phyloP scores from a whole-genome alignment of 2,888 invertebrate genomes.

The Laothoe populi region DNA sequence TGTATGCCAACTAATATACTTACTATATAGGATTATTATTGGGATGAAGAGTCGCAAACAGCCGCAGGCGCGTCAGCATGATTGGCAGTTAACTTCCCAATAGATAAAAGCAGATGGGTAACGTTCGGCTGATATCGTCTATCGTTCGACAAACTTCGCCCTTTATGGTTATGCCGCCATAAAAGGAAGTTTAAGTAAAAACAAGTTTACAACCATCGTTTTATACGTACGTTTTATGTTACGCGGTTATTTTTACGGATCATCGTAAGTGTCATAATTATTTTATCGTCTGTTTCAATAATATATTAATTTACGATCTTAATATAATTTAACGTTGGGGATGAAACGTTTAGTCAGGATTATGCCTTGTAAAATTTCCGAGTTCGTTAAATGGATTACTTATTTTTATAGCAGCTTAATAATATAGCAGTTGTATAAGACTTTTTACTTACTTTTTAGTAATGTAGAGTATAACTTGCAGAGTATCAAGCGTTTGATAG shows the following conservation, averaged over 20 bases:
- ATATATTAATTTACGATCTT: slow-evolving; percentile 45
- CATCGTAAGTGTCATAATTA: slow-evolving; percentile 57
- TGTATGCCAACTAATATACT: not conserved
- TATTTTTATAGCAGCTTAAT: not conserved
- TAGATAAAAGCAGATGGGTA: slow-evolving; percentile 43
- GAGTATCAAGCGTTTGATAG: not conserved
- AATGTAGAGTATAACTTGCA: not conserved
- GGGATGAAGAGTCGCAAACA: not conserved
- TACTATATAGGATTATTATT: not conserved
- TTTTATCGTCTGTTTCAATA: slow-evolving; percentile 50
- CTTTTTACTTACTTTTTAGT: not conserved
- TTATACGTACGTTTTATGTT: slow-evolving; percentile 68
- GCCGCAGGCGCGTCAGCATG: slow-evolving; percentile 38
- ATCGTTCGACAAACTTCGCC: slow-evolving; percentile 71
- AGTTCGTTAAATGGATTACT: slow-evolving; percentile 27
- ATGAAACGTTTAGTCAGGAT: slow-evolving; percentile 5
- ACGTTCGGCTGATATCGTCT: slow-evolving; percentile 56
- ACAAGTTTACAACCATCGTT: slow-evolving; percentile 77
- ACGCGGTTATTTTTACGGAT: slow-evolving; percentile 63
- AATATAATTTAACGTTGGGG: slow-evolving; percentile 18
- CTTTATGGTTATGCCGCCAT: slow-evolving; percentile 79
- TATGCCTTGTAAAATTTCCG: slow-evolving; percentile 23
- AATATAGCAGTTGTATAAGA: not conserved
- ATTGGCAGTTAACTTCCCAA: slow-evolving; percentile 57
- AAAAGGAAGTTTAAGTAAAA: slow-evolving; percentile 78